Evolutionary conservation across 2,797 vertebrate genomes (phyloP).

Genomic region (Clarias laeviceps): DNA sequence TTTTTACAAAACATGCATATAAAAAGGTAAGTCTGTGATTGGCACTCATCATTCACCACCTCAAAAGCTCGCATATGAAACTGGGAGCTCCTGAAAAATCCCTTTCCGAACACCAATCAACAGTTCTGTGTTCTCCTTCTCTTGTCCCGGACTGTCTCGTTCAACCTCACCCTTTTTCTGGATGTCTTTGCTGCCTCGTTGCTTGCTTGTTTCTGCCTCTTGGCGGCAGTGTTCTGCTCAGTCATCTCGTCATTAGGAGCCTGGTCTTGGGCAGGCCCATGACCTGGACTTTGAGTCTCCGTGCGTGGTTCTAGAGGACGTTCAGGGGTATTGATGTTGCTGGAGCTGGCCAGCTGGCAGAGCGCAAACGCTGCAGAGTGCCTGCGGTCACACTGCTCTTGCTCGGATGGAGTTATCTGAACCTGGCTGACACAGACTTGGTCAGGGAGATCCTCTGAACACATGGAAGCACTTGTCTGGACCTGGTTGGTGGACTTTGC

Average conservation of each 20-base stretch:
- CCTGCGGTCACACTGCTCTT: conserved; percentile 86
- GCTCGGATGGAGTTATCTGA: conserved; percentile 53
- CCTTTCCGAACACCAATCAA: conserved; percentile 56
- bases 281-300: conserved; percentile 19
- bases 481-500: conserved; percentile 63
- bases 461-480: neutral
- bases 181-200: conserved; percentile 70
- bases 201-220: conserved; percentile 78
- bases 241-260: conserved; percentile 29
- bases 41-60: neutral
- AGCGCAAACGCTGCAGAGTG: conserved; percentile 92
- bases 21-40: conserved; percentile 12
- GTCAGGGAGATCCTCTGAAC: conserved; percentile 52
- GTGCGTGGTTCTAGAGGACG: conserved; percentile 20
- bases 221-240: conserved; percentile 53
- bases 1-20: neutral
- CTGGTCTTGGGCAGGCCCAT: neutral
- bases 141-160: conserved; percentile 72
- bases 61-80: neutral
- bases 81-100: neutral
- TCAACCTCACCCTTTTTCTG: conserved; percentile 74
- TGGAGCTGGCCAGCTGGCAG: conserved; percentile 89
- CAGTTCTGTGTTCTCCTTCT: conserved; percentile 83
- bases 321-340: conserved; percentile 52
- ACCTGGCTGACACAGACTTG: conserved; percentile 1